Conservation (phyloP, 2,113 vertebrate genomes). For the Thunnus thynnus region DNA sequence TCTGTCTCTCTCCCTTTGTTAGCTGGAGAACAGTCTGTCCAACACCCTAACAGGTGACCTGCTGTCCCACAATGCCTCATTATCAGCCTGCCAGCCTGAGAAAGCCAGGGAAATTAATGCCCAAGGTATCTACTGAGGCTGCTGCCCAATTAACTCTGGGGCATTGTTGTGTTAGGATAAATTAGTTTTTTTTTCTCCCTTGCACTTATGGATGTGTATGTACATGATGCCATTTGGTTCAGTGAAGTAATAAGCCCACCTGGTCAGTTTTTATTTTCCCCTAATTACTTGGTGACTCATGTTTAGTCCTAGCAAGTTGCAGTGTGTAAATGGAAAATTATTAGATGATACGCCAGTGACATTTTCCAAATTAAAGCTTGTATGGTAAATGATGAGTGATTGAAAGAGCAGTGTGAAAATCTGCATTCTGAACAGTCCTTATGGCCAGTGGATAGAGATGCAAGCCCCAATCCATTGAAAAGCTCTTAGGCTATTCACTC, state of each 20-base stretch:
- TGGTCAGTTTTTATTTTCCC: conserved; percentile 42
- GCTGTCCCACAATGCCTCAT: conserved; percentile 81
- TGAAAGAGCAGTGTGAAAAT: neutral
- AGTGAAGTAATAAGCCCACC: conserved; percentile 37
- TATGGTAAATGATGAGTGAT: neutral
- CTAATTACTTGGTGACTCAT: conserved; percentile 45
- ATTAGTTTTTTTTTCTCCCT: conserved; percentile 24
- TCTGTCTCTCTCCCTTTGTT: conserved; percentile 55
- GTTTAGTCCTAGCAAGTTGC: conserved; percentile 2
- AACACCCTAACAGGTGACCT: conserved; percentile 65
- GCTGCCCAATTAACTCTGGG: conserved; percentile 74
- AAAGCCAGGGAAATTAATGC: conserved; percentile 77
- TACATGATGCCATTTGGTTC: conserved; percentile 40
- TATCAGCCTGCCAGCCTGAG: conserved; percentile 79
- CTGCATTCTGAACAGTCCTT: conserved; percentile 16
- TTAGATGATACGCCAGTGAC: neutral
- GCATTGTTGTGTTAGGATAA: conserved; percentile 66
- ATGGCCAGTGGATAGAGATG: conserved; percentile 30
- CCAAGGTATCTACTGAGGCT: conserved; percentile 51
- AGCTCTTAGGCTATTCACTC: conserved; percentile 38
- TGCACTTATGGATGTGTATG: conserved; percentile 25
- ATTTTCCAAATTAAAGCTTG: conserved; percentile 30
- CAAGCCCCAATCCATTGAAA: conserved; percentile 31
- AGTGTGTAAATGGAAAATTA: neutral
- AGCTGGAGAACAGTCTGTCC: conserved; percentile 52